Evolutionary conservation across 1,140 invertebrate species (phyloP).

Genomic region (Ips nitidus): DNA sequence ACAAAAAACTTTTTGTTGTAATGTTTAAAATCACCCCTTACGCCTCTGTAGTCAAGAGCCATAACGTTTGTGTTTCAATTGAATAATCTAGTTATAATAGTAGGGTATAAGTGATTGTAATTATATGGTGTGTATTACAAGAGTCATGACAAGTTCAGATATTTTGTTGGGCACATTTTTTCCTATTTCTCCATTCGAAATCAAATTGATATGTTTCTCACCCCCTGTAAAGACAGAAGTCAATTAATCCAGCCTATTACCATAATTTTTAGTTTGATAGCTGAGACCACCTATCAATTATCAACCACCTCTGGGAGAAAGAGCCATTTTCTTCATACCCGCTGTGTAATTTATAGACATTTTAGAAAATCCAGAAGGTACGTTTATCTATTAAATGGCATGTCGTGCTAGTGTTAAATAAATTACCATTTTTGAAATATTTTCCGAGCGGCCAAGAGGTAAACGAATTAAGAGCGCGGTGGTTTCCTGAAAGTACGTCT

Average conservation of each 20-base stretch:
- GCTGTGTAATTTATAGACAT: slow-evolving; percentile 9
- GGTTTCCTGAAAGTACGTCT: slow-evolving; percentile 3
- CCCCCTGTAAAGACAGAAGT: no score
- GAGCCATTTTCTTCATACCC: not conserved
- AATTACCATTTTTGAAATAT: not conserved
- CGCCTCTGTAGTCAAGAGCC: no score
- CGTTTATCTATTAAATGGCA: slow-evolving; percentile 4
- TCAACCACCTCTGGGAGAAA: not conserved
- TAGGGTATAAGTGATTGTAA: no score
- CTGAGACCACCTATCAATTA: slow-evolving; percentile 7
- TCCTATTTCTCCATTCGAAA: no score
- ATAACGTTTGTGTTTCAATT: no score
- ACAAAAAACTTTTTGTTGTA: no score
- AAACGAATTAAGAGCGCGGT: not conserved
- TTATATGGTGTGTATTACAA: no score
- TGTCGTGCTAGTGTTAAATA: not conserved
- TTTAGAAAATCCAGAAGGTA: not conserved
- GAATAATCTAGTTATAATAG: no score
- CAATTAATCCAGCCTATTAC: not conserved
- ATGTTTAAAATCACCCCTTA: no score
- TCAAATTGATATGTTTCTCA: no score
- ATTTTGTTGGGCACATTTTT: no score
- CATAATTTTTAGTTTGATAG: not conserved
- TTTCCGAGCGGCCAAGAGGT: not conserved
- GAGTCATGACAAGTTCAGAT: no score